These are phyloP conservation scores for Cyanoderma ruficeps DNA, from an alignment of 2,113 vertebrate species.

Conservation along the genomic window DNA sequence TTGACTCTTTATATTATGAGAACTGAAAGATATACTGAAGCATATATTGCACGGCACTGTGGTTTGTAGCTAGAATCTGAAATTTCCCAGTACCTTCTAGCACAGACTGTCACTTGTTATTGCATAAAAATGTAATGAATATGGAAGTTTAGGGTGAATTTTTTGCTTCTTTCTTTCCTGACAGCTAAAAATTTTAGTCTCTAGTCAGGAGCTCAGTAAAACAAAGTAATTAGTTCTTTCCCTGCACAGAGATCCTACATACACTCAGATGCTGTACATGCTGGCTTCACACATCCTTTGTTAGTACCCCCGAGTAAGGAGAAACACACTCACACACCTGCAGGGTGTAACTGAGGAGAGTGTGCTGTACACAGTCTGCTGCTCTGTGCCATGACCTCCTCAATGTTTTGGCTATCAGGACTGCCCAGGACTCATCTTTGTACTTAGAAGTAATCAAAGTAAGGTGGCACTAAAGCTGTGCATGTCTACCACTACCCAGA, in stretches of 20 bases:
- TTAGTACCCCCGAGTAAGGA: background rate
- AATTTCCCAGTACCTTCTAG: background rate
- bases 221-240: background rate
- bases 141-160: background rate
- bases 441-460: background rate
- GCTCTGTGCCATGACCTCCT: background rate
- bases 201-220: background rate
- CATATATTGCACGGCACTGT: background rate
- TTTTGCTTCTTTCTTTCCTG: background rate
- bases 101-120: background rate
- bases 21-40: background rate
- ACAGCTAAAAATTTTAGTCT: background rate
- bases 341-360: background rate
- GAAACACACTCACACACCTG: background rate
- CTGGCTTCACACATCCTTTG: accelerated
- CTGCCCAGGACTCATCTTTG: background rate
- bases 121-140: background rate
- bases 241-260: background rate
- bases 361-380: background rate
- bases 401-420: background rate
- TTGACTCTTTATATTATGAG: background rate
- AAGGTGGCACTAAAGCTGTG: background rate
- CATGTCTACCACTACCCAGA: background rate
- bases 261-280: background rate
- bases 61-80: background rate